These are phyloP conservation scores for Zaprionus nigranus DNA, from an alignment of 1,140 invertebrate genomes.

Conservation along the genomic window DNA sequence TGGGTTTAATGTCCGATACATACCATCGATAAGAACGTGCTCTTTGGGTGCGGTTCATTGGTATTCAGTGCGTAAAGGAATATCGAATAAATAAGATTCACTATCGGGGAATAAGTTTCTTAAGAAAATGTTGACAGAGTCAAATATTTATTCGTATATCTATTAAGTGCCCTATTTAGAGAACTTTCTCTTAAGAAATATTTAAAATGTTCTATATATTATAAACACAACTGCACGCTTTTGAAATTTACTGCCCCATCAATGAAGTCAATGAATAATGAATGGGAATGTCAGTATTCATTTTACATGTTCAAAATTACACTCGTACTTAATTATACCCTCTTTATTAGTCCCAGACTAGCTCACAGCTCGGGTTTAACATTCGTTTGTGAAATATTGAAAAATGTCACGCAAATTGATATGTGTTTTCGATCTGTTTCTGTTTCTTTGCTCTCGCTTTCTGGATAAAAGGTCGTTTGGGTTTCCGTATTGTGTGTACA, in stretches of 20 bases:
- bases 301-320: not conserved
- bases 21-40: conserved; percentile 1
- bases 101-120: not conserved
- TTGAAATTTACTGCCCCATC: not conserved
- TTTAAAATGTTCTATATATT: not conserved
- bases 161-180: too few relatives aligned
- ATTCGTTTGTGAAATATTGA: conserved; percentile 18
- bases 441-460: not conserved
- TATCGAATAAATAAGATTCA: not conserved
- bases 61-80: not conserved
- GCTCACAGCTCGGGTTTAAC: not conserved
- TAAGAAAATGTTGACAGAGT: not conserved
- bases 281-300: not conserved
- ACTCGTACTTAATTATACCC: not conserved
- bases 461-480: conserved; percentile 16
- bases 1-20: not conserved
- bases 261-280: conserved; percentile 13
- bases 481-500: conserved; percentile 15
- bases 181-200: too few relatives aligned
- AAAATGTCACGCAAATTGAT: conserved; percentile 36
- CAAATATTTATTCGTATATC: not conserved
- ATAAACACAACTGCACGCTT: not conserved
- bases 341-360: not conserved
- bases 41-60: not conserved
- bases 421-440: not conserved